Percentiles rank a stretch among this genome's conserved stretches.
These are phyloP conservation scores for Solea senegalensis DNA, from an alignment of 2,113 vertebrate species.

Conservation along the genomic window DNA sequence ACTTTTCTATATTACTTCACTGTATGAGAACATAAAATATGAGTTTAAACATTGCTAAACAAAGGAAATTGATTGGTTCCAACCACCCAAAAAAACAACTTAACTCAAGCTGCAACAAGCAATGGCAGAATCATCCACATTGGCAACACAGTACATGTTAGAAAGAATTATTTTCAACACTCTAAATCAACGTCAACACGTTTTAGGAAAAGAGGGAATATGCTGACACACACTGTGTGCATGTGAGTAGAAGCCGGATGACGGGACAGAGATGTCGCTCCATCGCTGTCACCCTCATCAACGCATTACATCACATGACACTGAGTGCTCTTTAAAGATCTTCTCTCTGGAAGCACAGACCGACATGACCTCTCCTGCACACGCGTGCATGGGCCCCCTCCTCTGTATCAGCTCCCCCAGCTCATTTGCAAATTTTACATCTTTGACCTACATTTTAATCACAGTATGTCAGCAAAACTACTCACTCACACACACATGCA, in stretches of 20 bases:
- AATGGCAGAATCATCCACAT: too few relatives aligned
- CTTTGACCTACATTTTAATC: slow-evolving; percentile 64
- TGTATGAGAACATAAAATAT: too few relatives aligned
- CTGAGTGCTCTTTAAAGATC: slow-evolving; percentile 66
- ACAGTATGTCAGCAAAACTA: slow-evolving; percentile 23
- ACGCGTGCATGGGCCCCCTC: background rate
- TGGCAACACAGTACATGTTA: too few relatives aligned
- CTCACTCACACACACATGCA: background rate
- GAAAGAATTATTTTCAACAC: too few relatives aligned
- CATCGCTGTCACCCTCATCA: slow-evolving; percentile 42
- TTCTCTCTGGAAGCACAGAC: slow-evolving; percentile 22
- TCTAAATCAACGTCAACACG: too few relatives aligned
- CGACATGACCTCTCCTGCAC: background rate
- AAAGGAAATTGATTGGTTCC: too few relatives aligned
- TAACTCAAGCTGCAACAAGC: too few relatives aligned
- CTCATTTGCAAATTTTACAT: slow-evolving; percentile 72
- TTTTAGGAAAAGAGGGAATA: too few relatives aligned
- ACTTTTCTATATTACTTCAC: too few relatives aligned
- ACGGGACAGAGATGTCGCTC: slow-evolving; percentile 59
- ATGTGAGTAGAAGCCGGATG: slow-evolving; percentile 43
- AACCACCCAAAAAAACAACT: too few relatives aligned
- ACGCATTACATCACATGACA: slow-evolving; percentile 54
- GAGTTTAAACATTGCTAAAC: too few relatives aligned
- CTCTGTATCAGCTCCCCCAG: slow-evolving; percentile 12
- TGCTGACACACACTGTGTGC: background rate